These are phyloP conservation scores for Laothoe populi DNA, from an alignment of 2,888 invertebrate species.

Conservation along the genomic window DNA sequence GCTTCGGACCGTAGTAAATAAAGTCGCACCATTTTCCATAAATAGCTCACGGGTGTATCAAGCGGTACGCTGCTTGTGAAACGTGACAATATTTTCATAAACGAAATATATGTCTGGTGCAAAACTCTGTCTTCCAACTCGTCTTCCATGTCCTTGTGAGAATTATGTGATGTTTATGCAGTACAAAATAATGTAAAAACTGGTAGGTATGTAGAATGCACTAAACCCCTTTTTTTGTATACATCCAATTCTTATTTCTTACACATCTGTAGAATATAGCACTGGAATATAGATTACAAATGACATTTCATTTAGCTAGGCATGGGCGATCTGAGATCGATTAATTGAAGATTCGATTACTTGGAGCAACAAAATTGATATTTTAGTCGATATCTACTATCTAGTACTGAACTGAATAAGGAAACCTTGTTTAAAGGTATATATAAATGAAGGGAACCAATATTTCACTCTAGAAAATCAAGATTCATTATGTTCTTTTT, in stretches of 20 bases:
- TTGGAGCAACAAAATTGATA: no score
- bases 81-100: constrained; percentile 93
- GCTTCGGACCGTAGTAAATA: constrained; percentile 93
- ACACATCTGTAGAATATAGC: neutral
- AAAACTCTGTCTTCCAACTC: constrained; percentile 95
- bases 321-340: no score
- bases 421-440: no score
- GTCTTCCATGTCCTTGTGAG: constrained; percentile 91
- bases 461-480: no score
- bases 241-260: neutral
- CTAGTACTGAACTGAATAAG: no score
- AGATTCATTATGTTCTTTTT: no score
- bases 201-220: constrained; percentile 6
- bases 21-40: constrained; percentile 91
- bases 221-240: constrained; percentile 20
- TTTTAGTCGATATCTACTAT: no score
- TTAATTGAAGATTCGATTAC: no score
- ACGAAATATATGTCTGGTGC: constrained; percentile 94
- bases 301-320: no score
- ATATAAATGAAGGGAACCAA: no score
- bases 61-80: constrained; percentile 91
- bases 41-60: constrained; percentile 90
- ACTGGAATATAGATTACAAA: no score
- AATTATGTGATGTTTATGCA: constrained; percentile 36
- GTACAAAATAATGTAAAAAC: constrained; percentile 32